Conservation (phyloP, 2,797 vertebrate genomes). For the Tolypeutes matacus region DNA sequence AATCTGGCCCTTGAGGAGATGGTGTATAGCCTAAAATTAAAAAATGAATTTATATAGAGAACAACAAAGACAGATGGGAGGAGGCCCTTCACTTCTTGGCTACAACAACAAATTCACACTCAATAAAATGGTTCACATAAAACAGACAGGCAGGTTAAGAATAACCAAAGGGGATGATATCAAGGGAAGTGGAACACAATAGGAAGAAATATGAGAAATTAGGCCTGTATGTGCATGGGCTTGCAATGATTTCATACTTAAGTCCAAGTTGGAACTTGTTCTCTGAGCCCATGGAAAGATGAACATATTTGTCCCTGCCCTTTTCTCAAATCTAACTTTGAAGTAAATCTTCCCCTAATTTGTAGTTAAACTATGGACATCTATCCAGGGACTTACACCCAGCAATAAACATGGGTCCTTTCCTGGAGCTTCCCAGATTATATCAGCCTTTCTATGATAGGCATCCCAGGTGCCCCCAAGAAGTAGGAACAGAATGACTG, state of each 20-base stretch:
- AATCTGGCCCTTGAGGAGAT: conserved; percentile 54
- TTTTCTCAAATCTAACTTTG: not conserved
- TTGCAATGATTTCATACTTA: not conserved
- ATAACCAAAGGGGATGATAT: not conserved
- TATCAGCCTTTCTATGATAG: not conserved
- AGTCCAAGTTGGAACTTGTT: not conserved
- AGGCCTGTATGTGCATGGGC: fast-evolving
- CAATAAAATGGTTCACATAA: not conserved
- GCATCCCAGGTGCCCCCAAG: too few species aligned
- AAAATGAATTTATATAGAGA: conserved; percentile 73
- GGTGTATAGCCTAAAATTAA: conserved; percentile 67
- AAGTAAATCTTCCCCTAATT: not conserved
- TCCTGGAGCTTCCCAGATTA: not conserved
- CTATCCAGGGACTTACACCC: not conserved
- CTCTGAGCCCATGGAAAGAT: not conserved
- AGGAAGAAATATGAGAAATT: not conserved
- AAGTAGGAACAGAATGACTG: not conserved
- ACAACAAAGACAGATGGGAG: conserved; percentile 59
- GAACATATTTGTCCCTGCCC: not conserved
- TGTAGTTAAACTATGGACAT: not conserved
- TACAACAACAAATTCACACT: conserved; percentile 1
- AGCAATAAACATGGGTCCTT: not conserved
- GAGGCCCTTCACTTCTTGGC: not conserved
- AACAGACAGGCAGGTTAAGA: not conserved
- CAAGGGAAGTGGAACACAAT: not conserved